Evolutionary conservation across 1,140 invertebrate species (phyloP).

Genomic region (Bombus picipes): DNA sequence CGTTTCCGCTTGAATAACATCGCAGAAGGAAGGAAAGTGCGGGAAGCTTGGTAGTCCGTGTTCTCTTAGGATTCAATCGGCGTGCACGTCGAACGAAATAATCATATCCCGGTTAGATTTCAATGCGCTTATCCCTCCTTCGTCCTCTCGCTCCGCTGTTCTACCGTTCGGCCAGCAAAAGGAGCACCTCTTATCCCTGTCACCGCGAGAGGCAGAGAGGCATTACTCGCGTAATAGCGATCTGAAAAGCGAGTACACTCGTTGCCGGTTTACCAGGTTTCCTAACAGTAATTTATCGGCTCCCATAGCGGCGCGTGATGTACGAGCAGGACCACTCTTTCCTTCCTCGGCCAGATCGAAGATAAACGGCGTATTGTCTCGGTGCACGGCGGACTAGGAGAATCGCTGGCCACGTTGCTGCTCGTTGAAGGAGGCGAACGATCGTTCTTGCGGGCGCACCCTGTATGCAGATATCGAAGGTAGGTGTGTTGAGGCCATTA

Average conservation of each 20-base stretch:
- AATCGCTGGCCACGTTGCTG: conserved; percentile 56
- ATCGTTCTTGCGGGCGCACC: conserved; percentile 60
- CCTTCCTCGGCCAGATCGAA: conserved; percentile 58
- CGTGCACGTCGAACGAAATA: conserved; percentile 36
- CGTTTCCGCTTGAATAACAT: background rate
- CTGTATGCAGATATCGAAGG: conserved; percentile 61
- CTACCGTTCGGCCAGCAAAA: background rate
- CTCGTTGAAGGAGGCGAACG: conserved; percentile 53
- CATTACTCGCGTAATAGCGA: conserved; percentile 56
- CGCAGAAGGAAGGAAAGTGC: background rate
- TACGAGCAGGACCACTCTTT: conserved; percentile 57
- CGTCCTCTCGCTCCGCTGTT: too few relatives aligned
- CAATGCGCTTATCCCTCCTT: conserved; percentile 15
- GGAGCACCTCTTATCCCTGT: conserved; percentile 30
- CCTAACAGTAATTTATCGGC: conserved; percentile 65
- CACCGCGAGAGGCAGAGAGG: conserved; percentile 31
- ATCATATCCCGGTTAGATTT: conserved; percentile 24
- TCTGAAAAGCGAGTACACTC: conserved; percentile 52
- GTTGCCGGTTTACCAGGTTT: conserved; percentile 55
- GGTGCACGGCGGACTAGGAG: conserved; percentile 41
- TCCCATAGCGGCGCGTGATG: conserved; percentile 59
- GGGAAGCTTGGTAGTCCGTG: background rate
- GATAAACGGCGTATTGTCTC: conserved; percentile 70
- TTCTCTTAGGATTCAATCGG: conserved; percentile 35
- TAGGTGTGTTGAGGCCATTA: conserved; percentile 60